These are phyloP conservation scores for Drosophila meridionalis DNA, from an alignment of 2,888 invertebrate genomes.

Conservation along the genomic window DNA sequence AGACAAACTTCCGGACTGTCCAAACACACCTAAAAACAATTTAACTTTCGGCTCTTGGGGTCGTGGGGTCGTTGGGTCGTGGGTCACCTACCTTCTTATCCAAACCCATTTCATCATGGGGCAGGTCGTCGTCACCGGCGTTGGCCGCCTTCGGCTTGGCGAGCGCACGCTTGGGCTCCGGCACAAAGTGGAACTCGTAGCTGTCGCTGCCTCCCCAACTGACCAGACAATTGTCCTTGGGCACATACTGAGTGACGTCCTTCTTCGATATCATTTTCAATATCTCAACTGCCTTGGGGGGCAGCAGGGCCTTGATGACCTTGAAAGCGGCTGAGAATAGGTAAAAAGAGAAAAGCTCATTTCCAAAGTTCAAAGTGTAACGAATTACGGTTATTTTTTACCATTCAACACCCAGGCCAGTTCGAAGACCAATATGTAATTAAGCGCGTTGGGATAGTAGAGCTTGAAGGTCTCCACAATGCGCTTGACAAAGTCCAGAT, in stretches of 20 bases:
- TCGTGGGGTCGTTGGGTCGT: background rate
- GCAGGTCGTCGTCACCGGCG: constrained; percentile 65
- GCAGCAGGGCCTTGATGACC: constrained; percentile 94
- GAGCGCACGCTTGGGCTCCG: constrained; percentile 84
- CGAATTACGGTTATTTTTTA: constrained; percentile 82
- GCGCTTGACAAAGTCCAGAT: constrained; percentile 95
- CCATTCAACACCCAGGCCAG: constrained; percentile 97
- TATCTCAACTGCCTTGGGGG: constrained; percentile 94
- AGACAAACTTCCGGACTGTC: constrained; percentile 42
- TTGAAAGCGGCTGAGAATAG: constrained; percentile 92
- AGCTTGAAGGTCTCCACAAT: constrained; percentile 93
- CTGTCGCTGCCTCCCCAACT: constrained; percentile 93
- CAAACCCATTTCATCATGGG: constrained; percentile 21
- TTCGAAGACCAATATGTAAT: constrained; percentile 95
- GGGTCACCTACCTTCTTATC: constrained; percentile 77
- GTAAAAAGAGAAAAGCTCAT: constrained; percentile 12
- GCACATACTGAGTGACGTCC: constrained; percentile 90
- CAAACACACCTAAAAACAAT: constrained; percentile 54
- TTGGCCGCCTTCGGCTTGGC: constrained; percentile 46
- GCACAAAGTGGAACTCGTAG: constrained; percentile 90
- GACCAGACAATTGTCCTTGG: constrained; percentile 90
- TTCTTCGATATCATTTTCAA: constrained; percentile 93
- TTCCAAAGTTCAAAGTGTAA: constrained; percentile 9
- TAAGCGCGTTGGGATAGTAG: constrained; percentile 94
- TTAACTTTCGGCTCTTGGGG: background rate